Conservation (phyloP, 2,113 vertebrate species). For the Chrysemys picta region DNA sequence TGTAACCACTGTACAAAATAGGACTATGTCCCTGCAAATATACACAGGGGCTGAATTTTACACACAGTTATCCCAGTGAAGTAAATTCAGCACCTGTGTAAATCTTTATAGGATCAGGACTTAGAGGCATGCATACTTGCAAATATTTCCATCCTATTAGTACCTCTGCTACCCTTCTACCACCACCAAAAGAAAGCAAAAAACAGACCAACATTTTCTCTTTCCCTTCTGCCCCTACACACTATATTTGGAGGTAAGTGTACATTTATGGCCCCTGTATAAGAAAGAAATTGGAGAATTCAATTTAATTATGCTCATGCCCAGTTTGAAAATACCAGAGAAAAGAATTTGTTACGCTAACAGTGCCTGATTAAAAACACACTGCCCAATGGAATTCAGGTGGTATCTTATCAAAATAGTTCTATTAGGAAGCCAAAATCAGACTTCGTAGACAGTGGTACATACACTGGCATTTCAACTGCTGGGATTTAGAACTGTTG, state of each 20-base stretch:
- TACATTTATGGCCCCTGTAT: background rate
- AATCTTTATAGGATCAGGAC: background rate
- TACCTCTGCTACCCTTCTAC: background rate
- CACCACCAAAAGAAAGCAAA: background rate
- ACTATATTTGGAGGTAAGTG: background rate
- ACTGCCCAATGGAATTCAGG: background rate
- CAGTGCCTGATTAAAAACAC: background rate
- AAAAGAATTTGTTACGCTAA: background rate
- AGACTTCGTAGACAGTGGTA: constrained; percentile 1
- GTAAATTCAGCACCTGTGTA: background rate
- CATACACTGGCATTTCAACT: background rate
- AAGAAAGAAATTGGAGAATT: background rate
- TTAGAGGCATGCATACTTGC: background rate
- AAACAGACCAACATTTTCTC: rapidly evolving
- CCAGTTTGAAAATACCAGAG: background rate
- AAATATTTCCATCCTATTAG: background rate
- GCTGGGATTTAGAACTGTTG: background rate
- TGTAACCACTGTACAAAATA: background rate
- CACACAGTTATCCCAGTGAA: background rate
- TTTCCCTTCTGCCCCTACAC: background rate
- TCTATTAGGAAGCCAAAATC: background rate
- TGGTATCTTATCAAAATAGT: background rate
- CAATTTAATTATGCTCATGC: background rate
- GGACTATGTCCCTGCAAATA: background rate
- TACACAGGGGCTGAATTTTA: background rate